Base-by-base conservation (phyloP, 2,113 vertebrate species). In the Seriola quinqueradiata region DNA sequence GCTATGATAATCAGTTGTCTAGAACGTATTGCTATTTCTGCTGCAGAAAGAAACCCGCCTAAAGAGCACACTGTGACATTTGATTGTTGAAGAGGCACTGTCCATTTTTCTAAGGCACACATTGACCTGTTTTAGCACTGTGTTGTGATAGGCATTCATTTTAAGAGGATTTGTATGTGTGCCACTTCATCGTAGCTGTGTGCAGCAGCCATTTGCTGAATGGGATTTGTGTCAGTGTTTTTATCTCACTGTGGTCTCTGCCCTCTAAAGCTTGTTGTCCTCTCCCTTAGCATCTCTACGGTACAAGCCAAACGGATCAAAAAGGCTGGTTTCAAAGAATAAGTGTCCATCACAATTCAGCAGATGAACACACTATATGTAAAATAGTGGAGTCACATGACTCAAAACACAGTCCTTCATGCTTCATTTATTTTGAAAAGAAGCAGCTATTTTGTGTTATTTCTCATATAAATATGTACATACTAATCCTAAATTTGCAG, bases 271-370 rank as follows among this genome's bases (percentile, higher is more conserved):
- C 64, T 75, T 48, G 7, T 42, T 75, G 77, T 71, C 71, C 74
- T 83, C 59, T 79, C 65, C 70, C 65, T 19, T 16, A 70, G n/a
- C 75, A 59, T 81, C 89, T 69, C 68, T 71, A 52, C 59, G 64
- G 80, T 74, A 71, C 32, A 55, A 66, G 73, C 65, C 50, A 59
- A 65, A 82, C 21, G 59, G 38, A 91, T 91, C 70, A 92, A 46
- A 87, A 57, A 13, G n/a, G 25, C n/a, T 5, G n/a, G 54, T 6
- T n/a, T 10, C 19, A 50, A 17, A 50, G 16, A 84, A 72, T 36
- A 58, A 14, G 5, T 7, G 32, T 13, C 9, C 48, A 28, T 9
- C 32, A 54, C 9, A 42, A 13, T 8, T 21, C 55, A 38, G 14
- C n/a, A 21, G 5, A 58, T 38, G 14, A 44, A 40, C 28, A 12